Percentiles rank a stretch among this genome's conserved stretches.
Evolutionary conservation across 2,113 vertebrate genomes (phyloP).

Genomic region (Phoxinus phoxinus): DNA sequence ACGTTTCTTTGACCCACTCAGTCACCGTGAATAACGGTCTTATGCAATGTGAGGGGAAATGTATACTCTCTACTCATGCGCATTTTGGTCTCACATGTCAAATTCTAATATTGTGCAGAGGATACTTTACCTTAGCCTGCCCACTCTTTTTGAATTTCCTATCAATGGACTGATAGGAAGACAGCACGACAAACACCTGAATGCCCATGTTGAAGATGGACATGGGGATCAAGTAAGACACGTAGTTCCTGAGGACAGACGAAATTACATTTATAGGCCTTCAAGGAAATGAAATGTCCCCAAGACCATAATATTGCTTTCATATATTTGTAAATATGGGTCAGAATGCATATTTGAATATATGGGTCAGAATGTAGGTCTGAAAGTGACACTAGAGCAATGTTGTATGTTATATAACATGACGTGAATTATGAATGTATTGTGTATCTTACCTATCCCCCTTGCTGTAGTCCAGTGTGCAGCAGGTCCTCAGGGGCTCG

Average conservation of each 20-base stretch:
- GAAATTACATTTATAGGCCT: background rate
- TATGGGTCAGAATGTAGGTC: background rate
- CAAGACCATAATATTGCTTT: background rate
- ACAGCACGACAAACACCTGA: conserved; percentile 86
- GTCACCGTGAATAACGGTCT: conserved; percentile 65
- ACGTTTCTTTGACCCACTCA: conserved; percentile 44
- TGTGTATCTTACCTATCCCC: conserved; percentile 83
- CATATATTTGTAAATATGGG: background rate
- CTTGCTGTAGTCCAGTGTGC: conserved; percentile 91
- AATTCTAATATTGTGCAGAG: conserved; percentile 14
- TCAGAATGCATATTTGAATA: background rate
- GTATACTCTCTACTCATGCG: conserved; percentile 10
- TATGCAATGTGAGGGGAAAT: conserved; percentile 61
- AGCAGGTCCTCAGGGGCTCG: conserved; percentile 93
- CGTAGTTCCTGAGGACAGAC: conserved; percentile 81
- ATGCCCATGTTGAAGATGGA: conserved; percentile 88
- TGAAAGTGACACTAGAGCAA: background rate
- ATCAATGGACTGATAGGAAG: conserved; percentile 86
- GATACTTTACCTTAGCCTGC: conserved; percentile 75
- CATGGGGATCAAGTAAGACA: conserved; percentile 89
- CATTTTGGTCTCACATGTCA: background rate
- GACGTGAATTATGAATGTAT: background rate
- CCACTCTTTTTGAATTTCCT: conserved; percentile 89
- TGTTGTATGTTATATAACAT: background rate
- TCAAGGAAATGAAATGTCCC: background rate